Evolutionary conservation across 2,113 vertebrate genomes (phyloP).

Genomic region (Archocentrus centrarchus): DNA sequence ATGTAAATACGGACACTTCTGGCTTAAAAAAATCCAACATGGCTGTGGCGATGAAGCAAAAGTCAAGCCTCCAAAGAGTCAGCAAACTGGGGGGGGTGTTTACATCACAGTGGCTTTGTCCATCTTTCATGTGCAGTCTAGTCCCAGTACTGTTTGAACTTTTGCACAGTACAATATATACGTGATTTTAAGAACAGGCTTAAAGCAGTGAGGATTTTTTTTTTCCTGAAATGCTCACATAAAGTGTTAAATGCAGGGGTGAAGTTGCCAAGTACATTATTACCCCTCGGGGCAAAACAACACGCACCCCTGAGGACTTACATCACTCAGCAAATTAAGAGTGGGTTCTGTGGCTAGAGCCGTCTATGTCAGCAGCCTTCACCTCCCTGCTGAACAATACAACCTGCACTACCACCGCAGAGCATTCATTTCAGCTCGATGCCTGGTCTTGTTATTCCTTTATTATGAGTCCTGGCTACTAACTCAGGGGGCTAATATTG

Average conservation of each 20-base stretch:
- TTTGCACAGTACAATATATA: neutral
- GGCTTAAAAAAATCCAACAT: neutral
- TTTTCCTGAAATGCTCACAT: slow-evolving; percentile 50
- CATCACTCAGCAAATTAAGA: slow-evolving; percentile 80
- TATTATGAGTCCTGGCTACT: slow-evolving; percentile 78
- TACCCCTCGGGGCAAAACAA: slow-evolving; percentile 77
- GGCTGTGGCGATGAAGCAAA: no score
- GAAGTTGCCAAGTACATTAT: slow-evolving; percentile 80
- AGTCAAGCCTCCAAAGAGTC: no score
- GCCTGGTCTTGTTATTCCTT: slow-evolving; percentile 77
- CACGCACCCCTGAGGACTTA: slow-evolving; percentile 68
- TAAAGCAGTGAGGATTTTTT: neutral
- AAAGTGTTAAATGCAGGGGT: slow-evolving; percentile 61
- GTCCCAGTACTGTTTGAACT: neutral
- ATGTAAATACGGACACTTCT: neutral
- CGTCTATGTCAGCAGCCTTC: slow-evolving; percentile 70
- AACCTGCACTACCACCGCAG: slow-evolving; percentile 68
- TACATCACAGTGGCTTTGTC: no score
- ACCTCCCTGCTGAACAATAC: slow-evolving; percentile 75
- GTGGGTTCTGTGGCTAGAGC: slow-evolving; percentile 65
- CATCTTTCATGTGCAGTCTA: no score
- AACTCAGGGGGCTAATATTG: slow-evolving; percentile 82
- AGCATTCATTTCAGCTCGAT: slow-evolving; percentile 74
- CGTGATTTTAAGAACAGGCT: slow-evolving; percentile 9
- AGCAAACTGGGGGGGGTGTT: no score